phyloP scores from a whole-genome alignment of 2,113 vertebrate genomes.

The Zapus hudsonius region DNA sequence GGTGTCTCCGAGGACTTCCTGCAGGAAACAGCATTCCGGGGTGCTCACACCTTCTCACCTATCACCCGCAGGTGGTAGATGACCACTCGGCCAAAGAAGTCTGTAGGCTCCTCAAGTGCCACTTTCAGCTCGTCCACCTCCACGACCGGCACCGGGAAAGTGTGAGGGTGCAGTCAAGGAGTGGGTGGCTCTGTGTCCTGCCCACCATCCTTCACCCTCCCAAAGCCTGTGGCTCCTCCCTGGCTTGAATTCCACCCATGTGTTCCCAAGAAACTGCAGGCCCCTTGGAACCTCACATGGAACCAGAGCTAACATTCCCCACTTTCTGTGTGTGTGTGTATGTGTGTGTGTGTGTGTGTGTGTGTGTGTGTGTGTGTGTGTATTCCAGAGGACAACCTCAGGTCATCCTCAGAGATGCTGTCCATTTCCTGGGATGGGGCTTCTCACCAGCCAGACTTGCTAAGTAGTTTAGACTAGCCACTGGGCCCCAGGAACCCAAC shows the following conservation, averaged over 20 bases:
- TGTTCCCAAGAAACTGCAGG: neutral
- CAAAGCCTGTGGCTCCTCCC: neutral
- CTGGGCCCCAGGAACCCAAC: too few relatives aligned
- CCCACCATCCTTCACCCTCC: neutral
- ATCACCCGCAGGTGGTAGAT: slow-evolving; percentile 93
- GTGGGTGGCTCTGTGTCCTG: neutral
- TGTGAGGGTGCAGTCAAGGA: slow-evolving; percentile 89
- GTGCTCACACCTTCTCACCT: slow-evolving; percentile 86
- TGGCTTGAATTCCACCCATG: neutral
- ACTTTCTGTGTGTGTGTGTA: too few relatives aligned
- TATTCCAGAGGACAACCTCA: too few relatives aligned
- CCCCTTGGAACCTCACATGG: neutral
- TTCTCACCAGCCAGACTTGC: too few relatives aligned
- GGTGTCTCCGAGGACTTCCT: slow-evolving; percentile 6
- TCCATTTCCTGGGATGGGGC: too few relatives aligned
- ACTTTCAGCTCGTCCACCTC: slow-evolving; percentile 91
- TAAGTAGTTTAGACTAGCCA: too few relatives aligned
- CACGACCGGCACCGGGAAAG: slow-evolving; percentile 90
- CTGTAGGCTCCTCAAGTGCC: slow-evolving; percentile 92
- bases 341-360: too few relatives aligned
- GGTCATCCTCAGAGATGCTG: too few relatives aligned
- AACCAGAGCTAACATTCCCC: too few relatives aligned
- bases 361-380: too few relatives aligned
- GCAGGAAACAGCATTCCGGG: neutral
- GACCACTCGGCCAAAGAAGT: slow-evolving; percentile 96